Evolutionary conservation across 1,140 invertebrate species (phyloP), one percentile per base, ranked within the genome.

Genomic region (Bombus pascuorum): DNA sequence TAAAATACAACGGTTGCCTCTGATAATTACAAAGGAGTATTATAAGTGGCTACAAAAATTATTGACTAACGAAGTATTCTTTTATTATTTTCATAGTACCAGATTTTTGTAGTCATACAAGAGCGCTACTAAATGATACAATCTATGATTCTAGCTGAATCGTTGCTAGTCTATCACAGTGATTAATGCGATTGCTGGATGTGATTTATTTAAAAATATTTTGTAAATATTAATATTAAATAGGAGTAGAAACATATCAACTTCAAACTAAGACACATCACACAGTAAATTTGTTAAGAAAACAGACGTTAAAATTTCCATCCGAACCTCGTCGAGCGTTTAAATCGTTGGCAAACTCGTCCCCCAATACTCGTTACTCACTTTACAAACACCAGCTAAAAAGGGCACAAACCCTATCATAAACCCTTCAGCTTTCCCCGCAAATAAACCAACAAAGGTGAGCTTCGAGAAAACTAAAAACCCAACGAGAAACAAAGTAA

Each of bases 381-480:
- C 32, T 44, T 39, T 15, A 18, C 28, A 37, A 75, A 25, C 42
- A 74, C 15, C n/a, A 15, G 18, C 12, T 28, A 71, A 71, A 39
- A 71, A 39, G 37, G 34, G 37, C 68, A 39, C 4, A 42, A 77
- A 77, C 37, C 28, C 53, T 9, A 32, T 62, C 34, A 77, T n/a
- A 77, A 42, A 76, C 13, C 25, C 34, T 5, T 10, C 22, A 18
- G 8, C 28, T 25, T 28, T 15, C 57, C 28, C 34, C 47, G 25
- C 22, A 39, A 78, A 77, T 42, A 53, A 77, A 62, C 75, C 25
- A 57, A 78, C 18, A 78, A 65, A 59, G 34, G 32, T 34, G 6
- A 25, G 28, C 8, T 13, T 22, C 10, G 34, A 39, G n/a, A 65
- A 66, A 42, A n/a, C 13, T 39, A 44, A 65, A 62, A 65, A 42